These are phyloP conservation scores for Calyptommatus sinebrachiatus DNA, from an alignment of 2,113 vertebrate species.

Conservation along the genomic window DNA sequence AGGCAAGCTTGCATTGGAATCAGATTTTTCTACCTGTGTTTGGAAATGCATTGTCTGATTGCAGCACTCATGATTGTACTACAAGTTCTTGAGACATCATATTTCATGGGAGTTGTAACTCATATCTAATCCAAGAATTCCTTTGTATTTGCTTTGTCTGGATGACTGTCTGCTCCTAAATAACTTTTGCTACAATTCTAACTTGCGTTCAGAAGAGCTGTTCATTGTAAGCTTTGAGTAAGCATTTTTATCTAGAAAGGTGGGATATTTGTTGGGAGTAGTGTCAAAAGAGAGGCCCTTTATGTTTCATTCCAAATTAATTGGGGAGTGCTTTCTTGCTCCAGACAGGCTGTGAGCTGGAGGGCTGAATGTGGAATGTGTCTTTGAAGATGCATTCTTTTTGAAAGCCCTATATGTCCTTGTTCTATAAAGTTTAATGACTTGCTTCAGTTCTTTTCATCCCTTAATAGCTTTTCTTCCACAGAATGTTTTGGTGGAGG, in stretches of 20 bases:
- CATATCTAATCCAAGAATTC: background rate
- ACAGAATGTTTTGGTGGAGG: background rate
- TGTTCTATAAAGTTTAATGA: background rate
- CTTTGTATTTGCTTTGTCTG: background rate
- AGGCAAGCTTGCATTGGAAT: background rate
- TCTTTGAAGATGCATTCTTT: background rate
- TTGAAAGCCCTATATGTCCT: background rate
- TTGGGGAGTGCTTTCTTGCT: too few relatives aligned
- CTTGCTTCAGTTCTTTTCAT: background rate
- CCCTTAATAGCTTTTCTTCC: background rate
- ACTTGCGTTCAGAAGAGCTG: background rate
- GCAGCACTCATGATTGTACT: background rate
- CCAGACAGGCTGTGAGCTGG: background rate
- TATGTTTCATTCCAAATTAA: too few relatives aligned
- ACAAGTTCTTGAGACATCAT: background rate
- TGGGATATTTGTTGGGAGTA: background rate
- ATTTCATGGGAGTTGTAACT: background rate
- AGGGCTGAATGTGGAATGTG: background rate
- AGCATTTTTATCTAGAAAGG: background rate
- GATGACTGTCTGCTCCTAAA: background rate
- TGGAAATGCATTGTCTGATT: background rate
- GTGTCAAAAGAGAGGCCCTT: background rate
- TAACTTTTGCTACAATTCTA: background rate
- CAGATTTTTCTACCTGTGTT: background rate
- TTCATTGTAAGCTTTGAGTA: background rate